These are phyloP conservation scores for Artemisiospiza belli DNA, from an alignment of 2,113 vertebrate genomes.

Conservation along the genomic window DNA sequence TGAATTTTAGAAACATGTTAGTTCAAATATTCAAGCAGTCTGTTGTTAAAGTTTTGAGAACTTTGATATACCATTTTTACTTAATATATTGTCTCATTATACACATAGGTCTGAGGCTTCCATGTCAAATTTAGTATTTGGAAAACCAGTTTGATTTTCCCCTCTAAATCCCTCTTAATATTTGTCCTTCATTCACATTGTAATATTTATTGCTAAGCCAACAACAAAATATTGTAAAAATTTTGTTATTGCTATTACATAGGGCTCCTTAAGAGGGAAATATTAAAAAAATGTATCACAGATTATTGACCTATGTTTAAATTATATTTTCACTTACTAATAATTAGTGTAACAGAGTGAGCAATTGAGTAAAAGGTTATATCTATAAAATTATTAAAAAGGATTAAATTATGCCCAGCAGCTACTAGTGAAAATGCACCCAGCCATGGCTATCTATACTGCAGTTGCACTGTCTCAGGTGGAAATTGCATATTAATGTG, in stretches of 20 bases:
- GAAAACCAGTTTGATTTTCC: neutral
- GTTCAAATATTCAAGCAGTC: neutral
- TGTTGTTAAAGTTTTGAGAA: neutral
- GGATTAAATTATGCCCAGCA: slow-evolving; percentile 50
- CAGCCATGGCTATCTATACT: slow-evolving; percentile 10
- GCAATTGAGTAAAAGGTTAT: slow-evolving; percentile 50
- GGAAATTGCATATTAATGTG: slow-evolving; percentile 38
- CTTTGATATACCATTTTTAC: neutral
- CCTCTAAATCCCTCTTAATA: neutral
- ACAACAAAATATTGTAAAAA: neutral
- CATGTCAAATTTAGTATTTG: neutral
- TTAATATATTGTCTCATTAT: neutral
- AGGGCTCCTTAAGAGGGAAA: neutral
- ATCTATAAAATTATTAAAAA: slow-evolving; percentile 62
- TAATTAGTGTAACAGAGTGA: slow-evolving; percentile 47
- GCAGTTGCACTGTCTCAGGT: neutral
- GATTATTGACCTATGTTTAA: slow-evolving; percentile 38
- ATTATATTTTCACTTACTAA: slow-evolving; percentile 49
- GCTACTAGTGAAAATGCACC: slow-evolving; percentile 18
- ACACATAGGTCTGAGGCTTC: neutral
- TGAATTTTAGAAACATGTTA: neutral
- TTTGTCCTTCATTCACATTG: neutral
- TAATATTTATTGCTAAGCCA: neutral
- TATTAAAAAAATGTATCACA: neutral
- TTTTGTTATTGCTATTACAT: neutral